Evolutionary conservation across 30 jellyfish, hydroid and myxozoan genomes (phyloP), one percentile per base, ranked within the genome.

Genomic region (Pelagia noctiluca): DNA sequence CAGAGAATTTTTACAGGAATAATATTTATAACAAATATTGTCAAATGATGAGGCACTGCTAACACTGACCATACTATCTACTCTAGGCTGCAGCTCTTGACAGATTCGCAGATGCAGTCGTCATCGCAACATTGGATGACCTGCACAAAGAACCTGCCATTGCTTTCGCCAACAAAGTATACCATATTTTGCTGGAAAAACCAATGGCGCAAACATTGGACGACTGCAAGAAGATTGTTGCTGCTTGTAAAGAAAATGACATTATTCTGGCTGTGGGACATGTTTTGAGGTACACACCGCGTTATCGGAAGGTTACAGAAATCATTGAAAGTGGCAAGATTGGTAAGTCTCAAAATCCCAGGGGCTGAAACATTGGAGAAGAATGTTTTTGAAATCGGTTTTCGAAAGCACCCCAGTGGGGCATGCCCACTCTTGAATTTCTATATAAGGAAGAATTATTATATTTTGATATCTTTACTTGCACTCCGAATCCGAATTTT

Each of bases 101-200:
- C 4, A 92, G 87, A 60, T 92, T 92, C 87, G 98, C 98, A 29
- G 98, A 92, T 87, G 98, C 98, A 26, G 98, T 92, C 50, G 90
- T 92, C 25, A 86, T 92, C 35, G 95, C 93, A n/a, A 82, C 96
- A 0, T 62, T 80, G 29, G 98, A 82, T 46, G 77, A 86, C 62
- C 57, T 79, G 67, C 98, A 92, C 63, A 78, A 75, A 35, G 98
- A 86, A 2, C 96, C 96, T 31, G 53, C 85, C 57, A 66, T 92
- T 25, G 98, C 97, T 31, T 92, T 86, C 80, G 96, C 97, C 26
- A 71, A 86, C 28, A 78, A 68, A 25, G 98, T 96, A 25, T 92
- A 92, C 53, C 96, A 92, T 38, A 86, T 92, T 21, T 85, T 92
- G 65, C 75, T 90, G 28, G 96, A 92, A 62, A 86, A 92, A 63